Conservation (phyloP, 2,113 vertebrate genomes). For the Hipposideros armiger region DNA sequence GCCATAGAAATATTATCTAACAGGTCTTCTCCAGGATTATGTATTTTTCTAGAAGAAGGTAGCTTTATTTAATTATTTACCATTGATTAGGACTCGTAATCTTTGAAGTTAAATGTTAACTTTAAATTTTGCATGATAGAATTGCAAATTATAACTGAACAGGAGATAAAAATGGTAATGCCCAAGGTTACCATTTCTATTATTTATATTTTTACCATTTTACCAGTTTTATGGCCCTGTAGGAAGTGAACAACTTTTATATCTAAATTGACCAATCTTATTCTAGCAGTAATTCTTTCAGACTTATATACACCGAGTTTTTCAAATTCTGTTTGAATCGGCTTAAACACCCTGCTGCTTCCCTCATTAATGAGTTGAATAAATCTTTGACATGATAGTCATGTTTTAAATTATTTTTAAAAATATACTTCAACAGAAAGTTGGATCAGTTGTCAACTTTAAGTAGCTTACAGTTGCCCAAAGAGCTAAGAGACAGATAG, state of each 20-base stretch:
- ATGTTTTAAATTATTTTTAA: background rate
- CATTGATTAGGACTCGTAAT: background rate
- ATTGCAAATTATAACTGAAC: background rate
- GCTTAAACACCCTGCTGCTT: conserved; percentile 46
- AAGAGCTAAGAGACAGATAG: background rate
- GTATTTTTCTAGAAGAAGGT: background rate
- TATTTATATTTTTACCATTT: conserved; percentile 26
- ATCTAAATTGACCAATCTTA: conserved; percentile 19
- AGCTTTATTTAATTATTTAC: background rate
- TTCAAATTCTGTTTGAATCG: conserved; percentile 72
- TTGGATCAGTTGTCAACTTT: conserved; percentile 30
- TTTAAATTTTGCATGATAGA: conserved; percentile 25
- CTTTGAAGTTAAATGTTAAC: conserved; percentile 11
- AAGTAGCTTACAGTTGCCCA: background rate
- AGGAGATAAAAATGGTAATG: background rate
- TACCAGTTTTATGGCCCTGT: background rate
- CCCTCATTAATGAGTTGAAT: conserved; percentile 67
- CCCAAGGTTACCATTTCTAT: background rate
- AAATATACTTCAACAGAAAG: conserved; percentile 54
- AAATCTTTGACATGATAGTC: conserved; percentile 39
- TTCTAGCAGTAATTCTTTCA: background rate
- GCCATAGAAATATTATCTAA: background rate
- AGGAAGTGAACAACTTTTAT: background rate
- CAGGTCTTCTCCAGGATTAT: background rate
- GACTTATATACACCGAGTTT: background rate